These are phyloP conservation scores for Kryptopterus vitreolus DNA, from an alignment of 2,797 vertebrate genomes.

Conservation along the genomic window DNA sequence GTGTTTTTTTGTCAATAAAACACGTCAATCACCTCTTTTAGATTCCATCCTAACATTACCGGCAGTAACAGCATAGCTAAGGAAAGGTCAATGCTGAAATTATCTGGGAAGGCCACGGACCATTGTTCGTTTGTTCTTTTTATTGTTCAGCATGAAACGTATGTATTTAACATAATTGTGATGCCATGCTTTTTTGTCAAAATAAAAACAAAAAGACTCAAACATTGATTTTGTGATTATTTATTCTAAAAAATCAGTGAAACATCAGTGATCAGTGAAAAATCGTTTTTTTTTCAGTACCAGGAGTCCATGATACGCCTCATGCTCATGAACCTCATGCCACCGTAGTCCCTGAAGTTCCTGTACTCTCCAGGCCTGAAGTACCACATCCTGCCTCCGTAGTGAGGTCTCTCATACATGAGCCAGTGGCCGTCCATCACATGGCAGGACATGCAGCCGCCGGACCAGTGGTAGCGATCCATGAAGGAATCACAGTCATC, in stretches of 20 bases:
- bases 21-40: too few species aligned
- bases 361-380: slow-evolving; percentile 72
- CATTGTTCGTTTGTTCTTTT: too few species aligned
- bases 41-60: too few species aligned
- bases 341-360: slow-evolving; percentile 61
- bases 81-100: too few species aligned
- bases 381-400: slow-evolving; percentile 69
- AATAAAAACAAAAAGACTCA: background rate
- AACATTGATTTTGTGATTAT: background rate
- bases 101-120: too few species aligned
- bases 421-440: slow-evolving; percentile 57
- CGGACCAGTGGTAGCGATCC: slow-evolving; percentile 26
- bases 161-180: background rate
- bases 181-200: background rate
- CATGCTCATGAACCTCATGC: slow-evolving; percentile 52
- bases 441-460: slow-evolving; percentile 46
- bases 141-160: too few species aligned
- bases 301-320: slow-evolving; percentile 58
- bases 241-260: background rate
- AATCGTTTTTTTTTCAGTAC: slow-evolving; percentile 12
- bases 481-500: slow-evolving; percentile 8
- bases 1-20: too few species aligned
- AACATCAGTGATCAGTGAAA: background rate
- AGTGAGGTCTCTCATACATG: slow-evolving; percentile 54
- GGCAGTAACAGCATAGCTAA: too few species aligned